Base-by-base conservation (phyloP, 2,113 vertebrate genomes). In the Zosterops hypoxanthus region DNA sequence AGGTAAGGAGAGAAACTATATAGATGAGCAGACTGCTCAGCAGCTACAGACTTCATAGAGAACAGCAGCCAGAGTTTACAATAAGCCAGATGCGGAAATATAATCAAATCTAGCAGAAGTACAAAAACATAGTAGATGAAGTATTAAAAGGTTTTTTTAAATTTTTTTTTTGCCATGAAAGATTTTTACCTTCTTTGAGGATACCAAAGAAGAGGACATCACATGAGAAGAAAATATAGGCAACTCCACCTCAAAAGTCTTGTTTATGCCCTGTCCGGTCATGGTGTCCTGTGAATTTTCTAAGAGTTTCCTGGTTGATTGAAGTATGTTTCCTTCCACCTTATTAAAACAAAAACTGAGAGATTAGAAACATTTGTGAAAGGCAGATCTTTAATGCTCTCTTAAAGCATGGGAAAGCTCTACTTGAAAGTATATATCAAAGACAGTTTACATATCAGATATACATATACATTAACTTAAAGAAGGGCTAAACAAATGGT, bases 271-370 rank as follows among this genome's bases (percentile, higher is more conserved):
- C 18, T 33, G 39, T 34, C 14, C 2, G 34, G 1, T 36, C 31
- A 29, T 5, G 5, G 1, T 49, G 22, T 21, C 31, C 47, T 14
- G 3, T 59, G 13, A 0, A 64, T 60, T 63, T 78, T 29, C 2
- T 22, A 29, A 36, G 21, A 49, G 9, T 63, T 82, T 90, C 6
- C 5, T 5, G 47, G 17, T n/a, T 79, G 21, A 36, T 63, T 66
- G 19, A 49, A 12, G 2, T 44, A 34, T 21, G 11, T 71, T 82
- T 57, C 6, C 31, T 76, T 59, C 16, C 8, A 20, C 6, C 11
- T 23, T 59, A 73, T 39, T 39, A 31, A 60, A 69, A 60, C 2
- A 57, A 57, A 56, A 70, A 0, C 3, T 24, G 29, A 55, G 17
- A 68, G 5, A 50, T 33, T 42, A 44, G 20, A 60, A 89, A 72